A percentile compares a stretch with the other conserved stretches of the same genome.
phyloP scores from a whole-genome alignment of 2,113 vertebrate species.

The Oncorhynchus kisutch region DNA sequence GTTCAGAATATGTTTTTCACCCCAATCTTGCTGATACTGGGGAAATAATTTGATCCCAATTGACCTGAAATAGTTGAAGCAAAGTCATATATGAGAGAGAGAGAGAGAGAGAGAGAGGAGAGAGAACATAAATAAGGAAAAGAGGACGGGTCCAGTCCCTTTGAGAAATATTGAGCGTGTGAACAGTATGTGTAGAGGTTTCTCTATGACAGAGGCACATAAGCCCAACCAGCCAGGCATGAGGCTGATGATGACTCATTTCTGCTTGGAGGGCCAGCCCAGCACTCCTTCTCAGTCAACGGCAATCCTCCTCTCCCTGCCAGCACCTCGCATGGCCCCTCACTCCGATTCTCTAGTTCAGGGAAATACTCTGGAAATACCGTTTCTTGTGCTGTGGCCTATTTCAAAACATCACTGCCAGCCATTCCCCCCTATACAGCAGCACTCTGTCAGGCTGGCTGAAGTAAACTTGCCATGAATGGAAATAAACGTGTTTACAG shows the following conservation, averaged over 20 bases:
- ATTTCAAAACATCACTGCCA: too few relatives aligned
- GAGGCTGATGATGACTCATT: conserved; percentile 34
- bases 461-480: too few relatives aligned
- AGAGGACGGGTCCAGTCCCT: background rate
- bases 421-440: too few relatives aligned
- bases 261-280: conserved; percentile 1
- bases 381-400: too few relatives aligned
- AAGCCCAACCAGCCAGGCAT: conserved; percentile 10
- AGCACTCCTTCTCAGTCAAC: conserved; percentile 15
- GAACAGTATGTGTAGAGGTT: background rate
- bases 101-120: background rate
- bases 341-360: background rate
- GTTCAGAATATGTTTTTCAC: too few relatives aligned
- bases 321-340: background rate
- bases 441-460: too few relatives aligned
- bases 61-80: too few relatives aligned
- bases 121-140: background rate
- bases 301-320: background rate
- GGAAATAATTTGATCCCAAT: too few relatives aligned
- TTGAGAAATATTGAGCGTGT: background rate
- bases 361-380: too few relatives aligned
- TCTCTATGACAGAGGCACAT: background rate
- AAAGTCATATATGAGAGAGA: background rate
- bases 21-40: too few relatives aligned
- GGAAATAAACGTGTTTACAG: background rate